Percentiles rank a stretch among this genome's conserved stretches.
These are phyloP conservation scores for Synergus umbraculus DNA, from an alignment of 2,888 invertebrate species.

Conservation along the genomic window DNA sequence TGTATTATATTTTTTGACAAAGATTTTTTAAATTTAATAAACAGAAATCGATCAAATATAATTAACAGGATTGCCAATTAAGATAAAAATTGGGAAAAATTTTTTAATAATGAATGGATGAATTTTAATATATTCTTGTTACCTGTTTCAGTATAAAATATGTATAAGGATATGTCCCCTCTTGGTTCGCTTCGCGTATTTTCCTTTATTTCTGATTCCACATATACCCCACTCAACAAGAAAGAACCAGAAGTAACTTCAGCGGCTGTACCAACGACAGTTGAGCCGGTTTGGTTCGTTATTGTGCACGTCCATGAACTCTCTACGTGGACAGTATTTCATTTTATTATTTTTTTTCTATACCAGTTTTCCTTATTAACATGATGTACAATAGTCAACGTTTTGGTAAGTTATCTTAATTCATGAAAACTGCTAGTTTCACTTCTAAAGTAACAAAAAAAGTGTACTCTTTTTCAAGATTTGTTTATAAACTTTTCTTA, in stretches of 20 bases:
- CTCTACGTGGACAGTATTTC: constrained; percentile 21
- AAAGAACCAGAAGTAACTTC: constrained; percentile 23
- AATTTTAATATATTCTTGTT: background rate
- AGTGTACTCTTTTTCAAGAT: background rate
- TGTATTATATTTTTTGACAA: no score
- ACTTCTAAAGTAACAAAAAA: background rate
- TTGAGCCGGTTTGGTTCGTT: constrained; percentile 36
- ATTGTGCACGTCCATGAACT: constrained; percentile 37
- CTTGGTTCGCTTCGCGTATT: constrained; percentile 5
- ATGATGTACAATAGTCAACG: background rate
- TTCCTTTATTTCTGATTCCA: constrained; percentile 14
- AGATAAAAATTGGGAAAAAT: background rate
- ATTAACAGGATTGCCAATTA: background rate
- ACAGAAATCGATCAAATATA: background rate
- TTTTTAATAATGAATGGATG: background rate
- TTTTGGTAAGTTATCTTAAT: constrained; percentile 16
- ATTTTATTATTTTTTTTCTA: background rate
- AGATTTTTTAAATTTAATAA: no score
- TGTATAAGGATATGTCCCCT: background rate
- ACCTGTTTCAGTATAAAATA: background rate
- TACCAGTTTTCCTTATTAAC: constrained; percentile 1
- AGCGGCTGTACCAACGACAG: background rate
- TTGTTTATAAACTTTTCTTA: background rate
- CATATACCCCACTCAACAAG: background rate
- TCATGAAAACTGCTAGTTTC: background rate